Evolutionary conservation across 30 jellyfish, hydroid and myxozoan species (phyloP), one percentile per base, ranked within the genome.

Genomic region (Pseudorhiza aurosa): DNA sequence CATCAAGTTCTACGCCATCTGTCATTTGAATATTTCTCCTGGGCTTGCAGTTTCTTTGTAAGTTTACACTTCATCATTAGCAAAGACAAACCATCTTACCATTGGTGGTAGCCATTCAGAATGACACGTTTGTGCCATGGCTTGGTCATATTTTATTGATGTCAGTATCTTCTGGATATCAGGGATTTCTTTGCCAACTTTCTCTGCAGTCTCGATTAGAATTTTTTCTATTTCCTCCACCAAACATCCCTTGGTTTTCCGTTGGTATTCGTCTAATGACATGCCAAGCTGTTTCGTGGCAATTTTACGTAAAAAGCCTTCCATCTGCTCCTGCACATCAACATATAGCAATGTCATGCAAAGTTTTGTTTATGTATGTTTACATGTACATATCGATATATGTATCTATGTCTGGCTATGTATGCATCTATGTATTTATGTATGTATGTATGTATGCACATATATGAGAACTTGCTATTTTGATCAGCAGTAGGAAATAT

Each of bases 281-380:
- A 83, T 68, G 12, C 58, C 64, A 12, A 83, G 73, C 65, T 68
- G 72, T 36, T 29, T 43, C 4, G 95, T 83, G 6, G 87, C 95
- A 2, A 83, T 83, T 30, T 55, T 83, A 8, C 79, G 56, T 27
- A 83, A 36, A 68, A 83, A 83, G 6, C 29, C 51, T 37, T 59
- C 46, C 89, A 62, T 77, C 63, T 77, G 89, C 27, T 77, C 89
- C 89, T 77, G 27, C n/a, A n/a, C n/a, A n/a, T n/a, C n/a, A n/a
- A n/a, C n/a, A n/a, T n/a, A n/a, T n/a, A n/a, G n/a, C n/a, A n/a
- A n/a, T n/a, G n/a, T n/a, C n/a, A n/a, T n/a, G n/a, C n/a, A n/a
- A n/a, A n/a, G n/a, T n/a, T n/a, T n/a, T n/a, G n/a, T n/a, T n/a
- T n/a, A n/a, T n/a, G n/a, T n/a, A n/a, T n/a, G n/a, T n/a, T n/a